Percentiles rank a stretch among this genome's conserved stretches.
phyloP scores from a whole-genome alignment of 30 jellyfish, hydroid and myxozoan species.

The Rhopilema esculentum region DNA sequence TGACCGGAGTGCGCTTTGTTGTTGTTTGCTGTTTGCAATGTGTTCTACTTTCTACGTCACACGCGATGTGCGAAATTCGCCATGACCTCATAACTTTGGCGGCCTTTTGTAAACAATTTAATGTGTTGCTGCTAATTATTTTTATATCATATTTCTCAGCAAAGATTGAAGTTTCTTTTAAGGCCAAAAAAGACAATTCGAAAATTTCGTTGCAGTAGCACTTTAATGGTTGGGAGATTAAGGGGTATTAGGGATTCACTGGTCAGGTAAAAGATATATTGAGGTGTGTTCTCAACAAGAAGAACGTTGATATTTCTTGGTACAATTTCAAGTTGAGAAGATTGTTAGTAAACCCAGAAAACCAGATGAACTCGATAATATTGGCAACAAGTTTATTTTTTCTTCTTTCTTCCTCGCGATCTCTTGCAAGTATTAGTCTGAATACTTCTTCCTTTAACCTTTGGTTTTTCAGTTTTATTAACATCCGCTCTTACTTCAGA shows the following conservation, averaged over 20 bases:
- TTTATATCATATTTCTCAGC: slow-evolving; percentile 15
- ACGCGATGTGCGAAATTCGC: slow-evolving; percentile 24
- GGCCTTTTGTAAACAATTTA: slow-evolving; percentile 1
- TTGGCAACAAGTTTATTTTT: background rate
- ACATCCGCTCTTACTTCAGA: slow-evolving; percentile 19
- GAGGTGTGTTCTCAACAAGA: too few relatives aligned
- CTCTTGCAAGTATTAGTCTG: background rate
- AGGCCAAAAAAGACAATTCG: slow-evolving; percentile 3
- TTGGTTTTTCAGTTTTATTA: background rate
- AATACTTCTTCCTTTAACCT: background rate
- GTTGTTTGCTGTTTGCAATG: too few relatives aligned
- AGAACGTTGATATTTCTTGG: background rate
- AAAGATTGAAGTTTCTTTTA: slow-evolving; percentile 16
- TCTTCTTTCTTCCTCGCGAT: background rate
- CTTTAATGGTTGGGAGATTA: too few relatives aligned
- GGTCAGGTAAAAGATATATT: too few relatives aligned
- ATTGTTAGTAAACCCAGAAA: background rate
- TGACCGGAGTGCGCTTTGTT: too few relatives aligned
- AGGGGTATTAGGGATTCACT: too few relatives aligned
- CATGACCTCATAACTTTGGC: slow-evolving; percentile 9
- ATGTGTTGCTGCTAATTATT: slow-evolving; percentile 7
- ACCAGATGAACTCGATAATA: background rate
- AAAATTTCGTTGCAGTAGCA: background rate
- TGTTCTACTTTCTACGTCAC: slow-evolving; percentile 23
- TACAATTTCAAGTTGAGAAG: background rate